Base-by-base conservation (phyloP, 2,888 invertebrate genomes). In the Melipona bicolor region DNA sequence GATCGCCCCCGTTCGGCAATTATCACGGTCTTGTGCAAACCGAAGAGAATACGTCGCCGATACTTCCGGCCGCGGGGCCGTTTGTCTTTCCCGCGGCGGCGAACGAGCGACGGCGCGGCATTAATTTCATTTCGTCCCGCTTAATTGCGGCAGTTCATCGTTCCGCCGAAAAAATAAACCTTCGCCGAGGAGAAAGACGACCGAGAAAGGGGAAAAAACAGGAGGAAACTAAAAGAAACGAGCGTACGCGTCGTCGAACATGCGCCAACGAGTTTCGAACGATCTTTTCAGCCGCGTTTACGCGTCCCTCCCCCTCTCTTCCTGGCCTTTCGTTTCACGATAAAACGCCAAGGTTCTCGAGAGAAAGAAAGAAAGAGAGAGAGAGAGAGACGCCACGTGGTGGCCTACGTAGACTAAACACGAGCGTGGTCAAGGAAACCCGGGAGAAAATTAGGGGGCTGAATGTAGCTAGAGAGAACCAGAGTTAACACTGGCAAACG, bases 381-480 rank as follows among this genome's bases (percentile, higher is more conserved):
- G 36, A 36, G 36, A 36, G 43, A 43, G 43, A 86, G 88, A 76
- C 67, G 84, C 87, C 85, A 83, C 87, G 86, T 79, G 80, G 77
- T 77, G 73, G 71, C 50, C 78, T 70, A 64, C 86, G 84, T 84
- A 86, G 86, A 86, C 86, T 86, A 86, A 86, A 86, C 86, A 86
- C 74, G 78, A 67, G 62, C 50, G n/a, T 64, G 78, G 64, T 27
- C 64, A 69, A 74, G 74, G 79, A 77, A 85, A 81, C 76, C 24
- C 52, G 73, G 70, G 71, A 79, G 70, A 76, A 79, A 78, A 73
- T 79, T 21, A 27, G 72, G 15, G 21, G 21, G 62, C 4, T 54
- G 24, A 43, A 21, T 17, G 11, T 6, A 36, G 15, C 43, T 43
- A 49, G 49, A 4, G 49, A 5, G 49, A 5, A 43, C 13, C 9